Evolutionary conservation across 2,113 vertebrate species (phyloP).

Genomic region (Kryptolebias marmoratus): DNA sequence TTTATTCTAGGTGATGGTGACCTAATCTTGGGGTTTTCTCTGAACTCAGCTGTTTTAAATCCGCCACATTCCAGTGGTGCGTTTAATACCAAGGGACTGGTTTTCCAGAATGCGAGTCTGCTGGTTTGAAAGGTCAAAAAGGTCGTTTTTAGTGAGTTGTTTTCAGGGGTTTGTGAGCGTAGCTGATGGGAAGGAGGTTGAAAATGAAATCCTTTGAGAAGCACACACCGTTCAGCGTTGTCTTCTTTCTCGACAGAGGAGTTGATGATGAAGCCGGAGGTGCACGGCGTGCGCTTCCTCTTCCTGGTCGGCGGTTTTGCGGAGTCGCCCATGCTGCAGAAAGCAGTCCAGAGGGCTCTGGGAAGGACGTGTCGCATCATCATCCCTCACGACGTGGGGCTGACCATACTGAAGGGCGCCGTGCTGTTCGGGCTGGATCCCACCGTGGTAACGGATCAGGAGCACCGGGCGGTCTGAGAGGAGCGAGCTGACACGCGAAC

Average conservation of each 20-base stretch:
- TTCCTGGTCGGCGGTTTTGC: slow-evolving; percentile 97
- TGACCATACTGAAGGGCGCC: slow-evolving; percentile 95
- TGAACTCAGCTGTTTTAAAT: slow-evolving; percentile 32
- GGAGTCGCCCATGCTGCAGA: slow-evolving; percentile 92
- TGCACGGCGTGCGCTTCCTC: slow-evolving; percentile 88
- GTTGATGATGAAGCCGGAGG: slow-evolving; percentile 87
- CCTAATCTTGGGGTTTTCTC: slow-evolving; percentile 18
- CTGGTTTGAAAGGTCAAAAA: neutral
- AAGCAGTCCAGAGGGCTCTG: slow-evolving; percentile 84
- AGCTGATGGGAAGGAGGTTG: neutral
- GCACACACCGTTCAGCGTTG: neutral
- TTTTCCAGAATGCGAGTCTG: slow-evolving; percentile 1
- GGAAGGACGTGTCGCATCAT: slow-evolving; percentile 87
- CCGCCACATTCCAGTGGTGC: slow-evolving; percentile 33
- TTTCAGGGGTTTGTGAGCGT: neutral
- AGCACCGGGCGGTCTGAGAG: neutral
- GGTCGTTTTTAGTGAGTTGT: neutral
- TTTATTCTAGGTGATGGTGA: slow-evolving; percentile 10
- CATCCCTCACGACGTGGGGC: slow-evolving; percentile 92
- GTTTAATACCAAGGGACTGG: slow-evolving; percentile 3
- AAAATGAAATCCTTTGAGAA: neutral
- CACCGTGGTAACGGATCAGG: slow-evolving; percentile 78
- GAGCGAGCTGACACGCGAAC: neutral
- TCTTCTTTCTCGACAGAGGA: slow-evolving; percentile 72
- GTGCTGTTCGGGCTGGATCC: slow-evolving; percentile 96